Conservation (phyloP, 2,797 vertebrate species). For the Eurystomus glaucurus region DNA sequence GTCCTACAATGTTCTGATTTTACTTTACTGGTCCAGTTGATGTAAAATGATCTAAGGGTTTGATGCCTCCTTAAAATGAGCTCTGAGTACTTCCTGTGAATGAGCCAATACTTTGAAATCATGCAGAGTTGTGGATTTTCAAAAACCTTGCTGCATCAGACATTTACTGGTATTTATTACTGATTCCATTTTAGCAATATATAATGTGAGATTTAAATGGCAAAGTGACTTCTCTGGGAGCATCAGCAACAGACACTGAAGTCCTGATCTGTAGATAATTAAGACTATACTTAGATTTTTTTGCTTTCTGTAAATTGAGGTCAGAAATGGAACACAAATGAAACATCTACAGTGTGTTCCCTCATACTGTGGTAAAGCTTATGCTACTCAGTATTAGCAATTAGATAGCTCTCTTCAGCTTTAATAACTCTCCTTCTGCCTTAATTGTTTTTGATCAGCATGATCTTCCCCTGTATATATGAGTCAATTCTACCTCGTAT, state of each 20-base stretch:
- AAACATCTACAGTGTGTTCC: neutral
- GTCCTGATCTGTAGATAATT: neutral
- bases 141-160: neutral
- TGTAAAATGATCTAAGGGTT: neutral
- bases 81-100: neutral
- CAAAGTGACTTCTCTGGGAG: neutral
- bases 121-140: neutral
- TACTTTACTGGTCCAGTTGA: neutral
- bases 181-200: neutral
- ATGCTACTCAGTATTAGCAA: neutral
- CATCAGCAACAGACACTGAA: neutral
- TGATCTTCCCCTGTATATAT: slow-evolving; percentile 36
- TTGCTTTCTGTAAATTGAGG: neutral
- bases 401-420: slow-evolving; percentile 48
- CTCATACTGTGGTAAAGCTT: neutral
- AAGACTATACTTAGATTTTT: neutral
- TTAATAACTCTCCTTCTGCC: slow-evolving; percentile 65
- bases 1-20: neutral
- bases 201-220: neutral
- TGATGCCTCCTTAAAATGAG: neutral
- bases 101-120: neutral
- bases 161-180: neutral
- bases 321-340: neutral
- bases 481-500: slow-evolving; percentile 25
- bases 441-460: slow-evolving; percentile 74